These are phyloP conservation scores for Pseudomyrmex cubaensis DNA, from an alignment of 1,140 invertebrate genomes.

Conservation along the genomic window DNA sequence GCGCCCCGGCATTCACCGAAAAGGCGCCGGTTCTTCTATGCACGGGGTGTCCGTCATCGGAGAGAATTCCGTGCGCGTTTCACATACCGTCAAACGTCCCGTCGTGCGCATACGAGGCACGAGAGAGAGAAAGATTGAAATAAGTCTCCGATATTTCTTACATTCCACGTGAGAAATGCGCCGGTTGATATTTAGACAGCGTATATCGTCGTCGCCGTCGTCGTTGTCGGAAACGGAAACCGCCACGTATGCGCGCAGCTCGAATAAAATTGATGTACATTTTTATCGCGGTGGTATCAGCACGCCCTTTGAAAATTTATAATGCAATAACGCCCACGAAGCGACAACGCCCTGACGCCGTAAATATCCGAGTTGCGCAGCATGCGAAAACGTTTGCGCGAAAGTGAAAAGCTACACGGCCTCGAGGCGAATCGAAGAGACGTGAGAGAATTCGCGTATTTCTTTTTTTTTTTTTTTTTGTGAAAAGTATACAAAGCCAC, in stretches of 20 bases:
- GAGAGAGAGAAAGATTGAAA: conserved; percentile 55
- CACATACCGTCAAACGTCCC: conserved; percentile 43
- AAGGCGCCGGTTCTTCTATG: conserved; percentile 19
- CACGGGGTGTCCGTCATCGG: background rate
- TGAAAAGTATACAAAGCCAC: background rate
- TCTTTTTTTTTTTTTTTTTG: conserved; percentile 17
- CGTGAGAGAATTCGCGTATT: no score
- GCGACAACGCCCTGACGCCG: background rate
- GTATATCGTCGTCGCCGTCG: background rate
- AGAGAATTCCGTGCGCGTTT: conserved; percentile 54
- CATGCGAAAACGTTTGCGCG: conserved; percentile 14
- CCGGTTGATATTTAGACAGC: conserved; percentile 55
- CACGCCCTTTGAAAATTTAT: conserved; percentile 67
- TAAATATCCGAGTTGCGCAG: conserved; percentile 16
- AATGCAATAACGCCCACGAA: conserved; percentile 59
- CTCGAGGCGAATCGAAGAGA: background rate
- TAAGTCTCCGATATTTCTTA: conserved; percentile 68
- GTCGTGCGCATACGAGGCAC: background rate
- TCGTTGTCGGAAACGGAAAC: conserved; percentile 15
- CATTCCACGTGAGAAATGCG: conserved; percentile 50
- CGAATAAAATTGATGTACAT: conserved; percentile 61
- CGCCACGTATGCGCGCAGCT: background rate
- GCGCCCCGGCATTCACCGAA: conserved; percentile 9
- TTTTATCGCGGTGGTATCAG: conserved; percentile 52
- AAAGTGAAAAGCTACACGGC: conserved; percentile 27